Evolutionary conservation across 2,113 vertebrate genomes (phyloP), one percentile per base, ranked within the genome.

Genomic region (Triplophysa siluroides): DNA sequence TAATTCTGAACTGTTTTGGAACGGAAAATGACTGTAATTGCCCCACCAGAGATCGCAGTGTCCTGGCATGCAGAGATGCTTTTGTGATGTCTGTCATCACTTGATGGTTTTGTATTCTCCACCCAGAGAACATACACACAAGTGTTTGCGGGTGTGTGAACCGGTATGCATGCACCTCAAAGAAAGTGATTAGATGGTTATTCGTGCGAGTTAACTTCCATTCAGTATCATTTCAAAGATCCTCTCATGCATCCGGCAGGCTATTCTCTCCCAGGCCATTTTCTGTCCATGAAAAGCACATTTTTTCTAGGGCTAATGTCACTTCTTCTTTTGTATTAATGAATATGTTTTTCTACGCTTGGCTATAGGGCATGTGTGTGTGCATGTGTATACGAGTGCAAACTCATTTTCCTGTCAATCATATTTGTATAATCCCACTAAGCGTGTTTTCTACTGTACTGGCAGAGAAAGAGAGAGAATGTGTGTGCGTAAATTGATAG

Each of bases 21-120:
- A 70, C 54, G 86, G 88, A 78, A 89, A 86, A 90, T 87, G 84
- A 76, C 78, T 88, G 78, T 90, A 91, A 92, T 92, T 90, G 88
- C 87, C 80, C 87, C 82, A 81, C 67, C 85, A 83, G 72, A 82
- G 82, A 84, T 79, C 81, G 83, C 63, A 73, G 83, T 86, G 91
- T 76, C 83, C 11, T 29, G 83, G 82, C 90, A 81, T 87, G 90
- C 74, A 80, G 65, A 26, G 77, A 79, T 86, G 84, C 81, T 85
- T 87, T 64, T 47, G 19, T 83, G 78, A 78, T 87, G 87, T 87
- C 85, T 68, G 56, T 33, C 54, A 26, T 13, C 64, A 58, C 65
- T 38, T 82, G 78, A 61, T 71, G 23, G 12, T 38, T 54, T 73
- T 24, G n/a, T 11, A 18, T 33, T 62, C 58, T 76, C 71, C 41